phyloP scores from a whole-genome alignment of 1,140 invertebrate species.

The Diabrotica undecimpunctata region DNA sequence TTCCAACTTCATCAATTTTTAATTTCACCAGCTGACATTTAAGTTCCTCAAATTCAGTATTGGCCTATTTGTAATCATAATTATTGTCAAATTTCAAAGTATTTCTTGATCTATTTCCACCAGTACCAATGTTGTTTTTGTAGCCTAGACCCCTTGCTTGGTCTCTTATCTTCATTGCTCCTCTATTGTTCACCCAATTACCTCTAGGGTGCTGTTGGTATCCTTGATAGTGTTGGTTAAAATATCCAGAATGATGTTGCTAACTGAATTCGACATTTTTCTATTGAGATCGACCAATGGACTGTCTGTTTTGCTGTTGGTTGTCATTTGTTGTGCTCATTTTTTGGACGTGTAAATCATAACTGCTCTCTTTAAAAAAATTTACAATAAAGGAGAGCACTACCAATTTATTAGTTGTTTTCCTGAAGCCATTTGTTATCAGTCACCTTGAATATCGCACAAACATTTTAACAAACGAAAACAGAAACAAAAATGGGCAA shows the following conservation, averaged over 20 bases:
- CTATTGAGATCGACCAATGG: slow-evolving; percentile 8
- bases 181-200: slow-evolving; percentile 24
- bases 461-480: too few relatives aligned
- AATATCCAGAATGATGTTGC: slow-evolving; percentile 32
- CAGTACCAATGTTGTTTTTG: slow-evolving; percentile 38
- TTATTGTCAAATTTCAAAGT: slow-evolving; percentile 88
- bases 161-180: slow-evolving; percentile 18
- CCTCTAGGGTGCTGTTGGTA: slow-evolving; percentile 45
- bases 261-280: slow-evolving; percentile 15
- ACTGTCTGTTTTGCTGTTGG: background rate
- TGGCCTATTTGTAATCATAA: slow-evolving; percentile 97
- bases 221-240: slow-evolving; percentile 46
- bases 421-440: too few relatives aligned
- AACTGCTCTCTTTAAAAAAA: too few relatives aligned
- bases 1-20: slow-evolving; percentile 41
- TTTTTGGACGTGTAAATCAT: too few relatives aligned
- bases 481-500: too few relatives aligned
- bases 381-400: too few relatives aligned
- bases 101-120: slow-evolving; percentile 40
- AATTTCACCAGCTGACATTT: slow-evolving; percentile 76
- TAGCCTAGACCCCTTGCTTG: slow-evolving; percentile 21
- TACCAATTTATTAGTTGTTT: too few relatives aligned
- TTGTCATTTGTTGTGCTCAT: too few relatives aligned
- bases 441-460: too few relatives aligned
- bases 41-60: slow-evolving; percentile 92